phyloP scores from a whole-genome alignment of 2,797 vertebrate genomes.

The Halcyon leucocephala region DNA sequence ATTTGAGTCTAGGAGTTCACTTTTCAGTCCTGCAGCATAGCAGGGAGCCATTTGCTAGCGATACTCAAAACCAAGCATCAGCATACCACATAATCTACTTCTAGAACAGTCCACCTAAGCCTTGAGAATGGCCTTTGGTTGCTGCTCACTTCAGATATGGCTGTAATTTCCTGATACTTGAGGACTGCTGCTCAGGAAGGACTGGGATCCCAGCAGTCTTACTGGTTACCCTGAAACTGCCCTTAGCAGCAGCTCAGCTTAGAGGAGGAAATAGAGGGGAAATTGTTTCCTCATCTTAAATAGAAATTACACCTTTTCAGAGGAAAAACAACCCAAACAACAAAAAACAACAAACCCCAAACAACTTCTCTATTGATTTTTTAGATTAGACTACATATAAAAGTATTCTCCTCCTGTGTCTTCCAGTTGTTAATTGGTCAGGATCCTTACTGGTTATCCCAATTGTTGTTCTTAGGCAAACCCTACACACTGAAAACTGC shows the following conservation, averaged over 20 bases:
- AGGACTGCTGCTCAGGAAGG: neutral
- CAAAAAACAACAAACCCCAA: neutral
- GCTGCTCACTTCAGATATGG: neutral
- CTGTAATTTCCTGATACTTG: neutral
- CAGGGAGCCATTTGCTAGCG: neutral
- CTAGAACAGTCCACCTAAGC: neutral
- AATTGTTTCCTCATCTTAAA: neutral
- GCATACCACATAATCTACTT: neutral
- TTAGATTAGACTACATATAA: neutral
- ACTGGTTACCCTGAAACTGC: neutral
- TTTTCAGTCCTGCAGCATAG: neutral
- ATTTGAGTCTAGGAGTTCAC: neutral
- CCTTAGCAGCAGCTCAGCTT: neutral
- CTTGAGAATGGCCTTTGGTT: neutral
- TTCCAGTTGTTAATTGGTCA: neutral
- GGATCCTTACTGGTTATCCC: neutral
- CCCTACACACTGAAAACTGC: neutral
- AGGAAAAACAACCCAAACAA: neutral
- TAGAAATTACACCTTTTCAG: neutral
- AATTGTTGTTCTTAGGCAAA: neutral
- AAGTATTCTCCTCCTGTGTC: neutral
- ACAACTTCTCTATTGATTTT: neutral
- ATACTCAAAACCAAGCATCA: neutral
- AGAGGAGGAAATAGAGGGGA: neutral
- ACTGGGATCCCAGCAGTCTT: neutral